phyloP scores from a whole-genome alignment of 2,888 invertebrate genomes.

The Clunio marinus region DNA sequence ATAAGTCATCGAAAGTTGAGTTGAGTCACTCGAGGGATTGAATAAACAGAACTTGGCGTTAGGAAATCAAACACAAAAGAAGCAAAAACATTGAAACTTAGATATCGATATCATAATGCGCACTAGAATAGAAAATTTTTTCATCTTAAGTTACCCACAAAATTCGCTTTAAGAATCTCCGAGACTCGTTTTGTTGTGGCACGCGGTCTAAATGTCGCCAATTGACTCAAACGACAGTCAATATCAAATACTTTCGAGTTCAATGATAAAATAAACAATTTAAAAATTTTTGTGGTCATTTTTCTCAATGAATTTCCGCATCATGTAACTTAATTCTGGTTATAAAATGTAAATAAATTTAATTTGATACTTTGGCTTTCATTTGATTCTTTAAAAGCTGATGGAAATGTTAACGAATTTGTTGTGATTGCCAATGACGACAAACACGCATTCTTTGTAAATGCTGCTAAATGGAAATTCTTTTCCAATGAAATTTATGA shows the following conservation, averaged over 20 bases:
- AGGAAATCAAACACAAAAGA: background rate
- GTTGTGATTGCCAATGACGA: too few species aligned
- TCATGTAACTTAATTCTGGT: constrained; percentile 7
- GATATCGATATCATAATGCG: constrained; percentile 40
- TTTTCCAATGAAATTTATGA: too few species aligned
- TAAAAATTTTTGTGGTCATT: background rate
- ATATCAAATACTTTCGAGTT: constrained; percentile 16
- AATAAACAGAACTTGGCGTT: background rate
- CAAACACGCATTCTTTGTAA: too few species aligned
- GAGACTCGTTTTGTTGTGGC: background rate
- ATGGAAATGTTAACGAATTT: too few species aligned
- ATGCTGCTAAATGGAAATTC: too few species aligned
- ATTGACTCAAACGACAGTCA: background rate
- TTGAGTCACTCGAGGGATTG: constrained; percentile 3
- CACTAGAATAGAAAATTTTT: constrained; percentile 37
- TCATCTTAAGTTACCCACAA: constrained; percentile 26
- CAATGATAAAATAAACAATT: background rate
- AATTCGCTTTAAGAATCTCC: background rate
- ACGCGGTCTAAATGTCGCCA: constrained; percentile 26
- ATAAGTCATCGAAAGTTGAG: background rate
- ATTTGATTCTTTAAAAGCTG: too few species aligned
- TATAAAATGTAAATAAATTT: background rate
- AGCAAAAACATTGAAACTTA: background rate
- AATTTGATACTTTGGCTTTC: too few species aligned
- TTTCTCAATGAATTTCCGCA: background rate